These are phyloP conservation scores for Malurus alboscapulatus DNA, from an alignment of 2,113 vertebrate species.

Conservation along the genomic window DNA sequence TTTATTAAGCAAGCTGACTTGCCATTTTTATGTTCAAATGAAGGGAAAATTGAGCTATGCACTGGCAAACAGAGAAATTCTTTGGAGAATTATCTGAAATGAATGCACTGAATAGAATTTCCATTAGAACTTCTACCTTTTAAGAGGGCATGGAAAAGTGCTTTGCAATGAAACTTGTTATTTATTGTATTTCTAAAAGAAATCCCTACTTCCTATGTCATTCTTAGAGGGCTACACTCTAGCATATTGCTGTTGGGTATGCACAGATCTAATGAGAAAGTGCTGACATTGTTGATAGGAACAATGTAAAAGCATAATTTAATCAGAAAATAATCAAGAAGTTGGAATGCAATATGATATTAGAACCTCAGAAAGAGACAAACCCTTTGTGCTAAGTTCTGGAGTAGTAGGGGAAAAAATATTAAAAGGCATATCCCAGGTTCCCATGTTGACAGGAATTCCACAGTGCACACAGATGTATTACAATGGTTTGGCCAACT, in stretches of 20 bases:
- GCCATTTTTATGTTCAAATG: background rate
- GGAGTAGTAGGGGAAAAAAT: background rate
- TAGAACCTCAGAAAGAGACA: background rate
- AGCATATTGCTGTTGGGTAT: background rate
- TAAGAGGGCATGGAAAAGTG: background rate
- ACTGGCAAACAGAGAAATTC: background rate
- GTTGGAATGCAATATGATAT: background rate
- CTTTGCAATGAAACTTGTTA: background rate
- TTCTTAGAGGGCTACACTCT: background rate
- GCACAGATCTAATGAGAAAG: background rate
- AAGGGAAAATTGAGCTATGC: background rate
- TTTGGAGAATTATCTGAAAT: background rate
- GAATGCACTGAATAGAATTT: background rate
- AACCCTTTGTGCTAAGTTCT: background rate
- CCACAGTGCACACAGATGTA: background rate
- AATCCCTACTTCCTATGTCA: background rate
- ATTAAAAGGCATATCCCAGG: background rate
- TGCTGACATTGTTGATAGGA: background rate
- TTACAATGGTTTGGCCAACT: background rate
- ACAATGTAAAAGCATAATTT: background rate
- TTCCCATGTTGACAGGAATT: background rate
- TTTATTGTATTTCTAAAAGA: background rate
- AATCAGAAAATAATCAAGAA: background rate
- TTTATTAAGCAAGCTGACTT: background rate
- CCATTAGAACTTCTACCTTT: background rate